Percentiles rank a stretch among this genome's conserved stretches.
Evolutionary conservation across 2,888 invertebrate genomes (phyloP).

Genomic region (Yponomeuta malinellus): DNA sequence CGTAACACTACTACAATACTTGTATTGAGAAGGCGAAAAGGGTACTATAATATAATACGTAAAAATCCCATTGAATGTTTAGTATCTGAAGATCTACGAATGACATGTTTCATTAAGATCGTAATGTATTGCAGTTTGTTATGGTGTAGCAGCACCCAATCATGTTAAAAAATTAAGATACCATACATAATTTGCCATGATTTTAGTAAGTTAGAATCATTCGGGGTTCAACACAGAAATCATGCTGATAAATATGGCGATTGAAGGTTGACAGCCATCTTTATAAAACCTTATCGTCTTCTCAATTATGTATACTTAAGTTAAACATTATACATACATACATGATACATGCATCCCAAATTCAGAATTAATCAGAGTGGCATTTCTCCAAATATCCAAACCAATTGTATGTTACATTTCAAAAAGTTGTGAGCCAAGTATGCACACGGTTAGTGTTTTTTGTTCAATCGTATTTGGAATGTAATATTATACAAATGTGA

Average conservation of each 20-base stretch:
- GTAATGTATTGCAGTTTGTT: too few species aligned
- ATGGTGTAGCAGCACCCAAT: background rate
- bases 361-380: background rate
- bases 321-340: background rate
- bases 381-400: background rate
- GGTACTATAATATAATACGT: background rate
- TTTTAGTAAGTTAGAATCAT: background rate
- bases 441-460: background rate
- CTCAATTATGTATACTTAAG: conserved; percentile 1
- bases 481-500: background rate
- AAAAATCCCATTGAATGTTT: too few species aligned
- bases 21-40: background rate
- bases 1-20: conserved; percentile 11
- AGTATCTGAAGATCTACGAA: too few species aligned
- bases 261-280: too few species aligned
- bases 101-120: too few species aligned
- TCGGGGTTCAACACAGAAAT: background rate
- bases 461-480: background rate
- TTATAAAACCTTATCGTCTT: background rate
- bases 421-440: too few species aligned
- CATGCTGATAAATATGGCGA: background rate
- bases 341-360: background rate
- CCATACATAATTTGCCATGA: background rate
- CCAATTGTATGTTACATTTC: background rate
- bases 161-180: background rate